Conservation (phyloP, 2,888 invertebrate genomes). For the Empis livida region DNA sequence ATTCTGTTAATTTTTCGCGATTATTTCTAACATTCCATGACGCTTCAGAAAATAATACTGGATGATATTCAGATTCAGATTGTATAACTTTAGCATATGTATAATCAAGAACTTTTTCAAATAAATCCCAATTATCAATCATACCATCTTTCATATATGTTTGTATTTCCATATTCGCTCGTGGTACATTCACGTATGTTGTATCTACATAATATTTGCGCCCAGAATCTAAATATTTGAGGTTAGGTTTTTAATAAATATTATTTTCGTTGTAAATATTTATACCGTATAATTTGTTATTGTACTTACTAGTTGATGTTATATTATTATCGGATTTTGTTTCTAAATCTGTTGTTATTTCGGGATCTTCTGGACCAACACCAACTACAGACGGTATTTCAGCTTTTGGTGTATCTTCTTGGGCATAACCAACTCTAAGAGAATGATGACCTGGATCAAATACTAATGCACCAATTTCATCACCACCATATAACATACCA, state of each 20-base stretch:
- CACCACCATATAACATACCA: conserved; percentile 81
- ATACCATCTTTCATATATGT: conserved; percentile 97
- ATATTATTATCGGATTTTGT: conserved; percentile 62
- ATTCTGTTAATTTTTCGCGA: conserved; percentile 87
- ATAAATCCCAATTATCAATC: conserved; percentile 98
- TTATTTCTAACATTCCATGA: conserved; percentile 91
- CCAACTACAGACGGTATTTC: conserved; percentile 93
- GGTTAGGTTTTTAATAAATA: neutral
- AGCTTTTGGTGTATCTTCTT: conserved; percentile 97
- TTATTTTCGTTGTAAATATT: too few relatives aligned
- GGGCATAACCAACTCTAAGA: conserved; percentile 69
- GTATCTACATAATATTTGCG: conserved; percentile 83
- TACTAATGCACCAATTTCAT: conserved; percentile 96
- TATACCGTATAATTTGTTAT: too few relatives aligned
- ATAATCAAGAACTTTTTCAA: conserved; percentile 92
- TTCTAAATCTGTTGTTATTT: conserved; percentile 58
- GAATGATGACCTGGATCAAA: conserved; percentile 93
- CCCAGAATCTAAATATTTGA: conserved; percentile 11
- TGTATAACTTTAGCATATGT: conserved; percentile 88
- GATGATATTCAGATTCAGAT: conserved; percentile 90
- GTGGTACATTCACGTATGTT: conserved; percentile 79
- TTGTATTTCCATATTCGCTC: conserved; percentile 76
- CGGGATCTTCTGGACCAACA: conserved; percentile 51
- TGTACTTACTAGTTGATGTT: conserved; percentile 37
- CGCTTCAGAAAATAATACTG: conserved; percentile 94